Evolutionary conservation across 2,888 invertebrate genomes (phyloP), one percentile per base, ranked within the genome.

Genomic region (Acleris holmiana): DNA sequence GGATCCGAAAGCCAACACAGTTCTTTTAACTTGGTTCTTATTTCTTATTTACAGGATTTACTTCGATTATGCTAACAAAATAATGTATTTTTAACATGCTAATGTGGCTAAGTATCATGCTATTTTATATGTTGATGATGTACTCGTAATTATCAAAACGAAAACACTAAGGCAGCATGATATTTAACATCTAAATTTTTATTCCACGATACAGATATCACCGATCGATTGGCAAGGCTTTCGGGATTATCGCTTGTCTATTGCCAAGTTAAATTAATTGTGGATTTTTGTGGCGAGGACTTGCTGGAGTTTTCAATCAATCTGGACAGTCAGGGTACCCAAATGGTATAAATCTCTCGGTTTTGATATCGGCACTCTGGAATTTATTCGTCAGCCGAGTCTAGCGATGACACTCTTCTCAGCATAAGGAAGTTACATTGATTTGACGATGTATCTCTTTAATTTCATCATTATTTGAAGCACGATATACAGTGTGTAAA

Each of bases 241-340:
- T 47, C 40, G 40, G 55, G 17, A 50, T 56, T n/a, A 53, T 64
- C 41, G 64, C 64, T 64, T 64, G 47, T 29, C 18, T 8, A 65
- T 71, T 58, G 66, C 73, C 77, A 80, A 84, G 82, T 83, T 81
- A 76, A 84, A 85, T 75, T 69, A 78, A 79, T 82, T 80, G 83
- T 80, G 76, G 23, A 71, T 35, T 13, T 69, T 65, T 67, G 71
- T 71, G 69, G 70, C 70, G 73, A 76, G 80, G 81, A 77, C 77
- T 83, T 80, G 57, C 80, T 84, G 83, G 84, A 83, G 68, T 66
- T 70, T 70, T 68, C 61, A 61, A 69, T 72, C 44, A 2, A 44
- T 44, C 5, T 15, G 2, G 44, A 44, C 44, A 44, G 4, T 44
- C 17, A 44, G 17, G 4, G 1, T n/a, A n/a, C 6, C 15, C 0